Percentiles rank a stretch among this genome's conserved stretches.
Conservation (phyloP, 2,113 vertebrate species). For the Tachysurus vachellii region DNA sequence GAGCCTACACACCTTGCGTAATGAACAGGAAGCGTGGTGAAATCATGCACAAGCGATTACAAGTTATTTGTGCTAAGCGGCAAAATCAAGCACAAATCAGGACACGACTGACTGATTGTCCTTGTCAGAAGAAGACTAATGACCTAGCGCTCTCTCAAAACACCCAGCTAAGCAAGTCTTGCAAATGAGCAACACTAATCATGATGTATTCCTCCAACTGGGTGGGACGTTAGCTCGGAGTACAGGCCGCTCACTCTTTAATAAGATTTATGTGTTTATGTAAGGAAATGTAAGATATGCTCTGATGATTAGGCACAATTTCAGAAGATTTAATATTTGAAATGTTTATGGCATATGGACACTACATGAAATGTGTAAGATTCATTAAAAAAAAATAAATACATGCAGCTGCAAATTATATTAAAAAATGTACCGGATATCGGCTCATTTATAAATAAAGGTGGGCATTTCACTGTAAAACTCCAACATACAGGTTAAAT, state of each 20-base stretch:
- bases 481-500: not conserved
- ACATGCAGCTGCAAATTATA: not conserved
- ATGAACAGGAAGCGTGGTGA: not conserved
- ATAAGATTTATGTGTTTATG: conserved; percentile 28
- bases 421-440: not conserved
- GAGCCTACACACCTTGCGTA: not conserved
- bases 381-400: not conserved
- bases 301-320: not conserved
- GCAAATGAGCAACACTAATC: conserved; percentile 46
- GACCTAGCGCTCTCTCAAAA: conserved; percentile 14
- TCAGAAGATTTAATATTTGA: not conserved
- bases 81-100: conserved; percentile 23
- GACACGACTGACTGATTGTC: conserved; percentile 39
- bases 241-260: conserved; percentile 14
- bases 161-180: conserved; percentile 42
- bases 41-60: not conserved
- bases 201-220: conserved; percentile 29
- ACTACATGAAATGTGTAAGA: not conserved
- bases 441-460: not conserved
- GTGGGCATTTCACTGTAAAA: not conserved
- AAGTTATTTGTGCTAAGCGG: not conserved
- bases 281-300: not conserved
- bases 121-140: conserved; percentile 45
- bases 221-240: conserved; percentile 5
- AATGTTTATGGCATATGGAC: not conserved